Base-by-base conservation (phyloP, 92 coral and sea anemone species). In the Diadumene lineata region DNA sequence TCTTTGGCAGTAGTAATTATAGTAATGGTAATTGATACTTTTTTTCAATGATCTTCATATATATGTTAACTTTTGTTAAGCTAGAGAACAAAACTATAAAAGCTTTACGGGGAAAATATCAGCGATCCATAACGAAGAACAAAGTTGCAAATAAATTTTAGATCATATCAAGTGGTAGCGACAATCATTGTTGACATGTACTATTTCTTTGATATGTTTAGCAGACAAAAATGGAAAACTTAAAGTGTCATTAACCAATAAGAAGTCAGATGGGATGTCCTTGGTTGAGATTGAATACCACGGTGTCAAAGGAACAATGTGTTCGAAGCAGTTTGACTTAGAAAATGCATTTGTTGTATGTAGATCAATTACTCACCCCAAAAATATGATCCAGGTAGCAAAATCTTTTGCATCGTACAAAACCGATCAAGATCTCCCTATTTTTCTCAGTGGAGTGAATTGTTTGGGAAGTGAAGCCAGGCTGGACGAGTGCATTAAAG, bases 341-440 rank as follows among this genome's bases (percentile, higher is more conserved):
- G 28, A n/a, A 24, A 56, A 31, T 38, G 72, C 51, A 31, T 50
- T 34, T 25, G 72, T 67, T 10, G 56, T 43, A 23, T 67, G 72
- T 23, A 16, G 60, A 53, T 53, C 60, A 53, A 22, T 2, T 16
- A 2, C 18, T 7, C n/a, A 53, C n/a, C n/a, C 25, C 3, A 3
- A 53, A 53, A 53, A 53, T 6, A 4, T 9, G 9, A 9, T 16
- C n/a, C 8, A 53, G n/a, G 18, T 22, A 53, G 22, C 4, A 16
- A 2, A 53, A 53, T 16, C 60, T 16, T 2, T 22, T 3, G 60
- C 60, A 16, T 3, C 48, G 25, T 53, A 53, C 60, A 3, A 3
- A 53, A 53, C 22, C 8, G n/a, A 16, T 53, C 22, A 53, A 38
- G 48, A 53, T 22, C n/a, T 16, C 6, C 60, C 60, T 4, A 53